Base-by-base conservation (phyloP, 2,797 vertebrate genomes). In the Myiotriccus ornatus region DNA sequence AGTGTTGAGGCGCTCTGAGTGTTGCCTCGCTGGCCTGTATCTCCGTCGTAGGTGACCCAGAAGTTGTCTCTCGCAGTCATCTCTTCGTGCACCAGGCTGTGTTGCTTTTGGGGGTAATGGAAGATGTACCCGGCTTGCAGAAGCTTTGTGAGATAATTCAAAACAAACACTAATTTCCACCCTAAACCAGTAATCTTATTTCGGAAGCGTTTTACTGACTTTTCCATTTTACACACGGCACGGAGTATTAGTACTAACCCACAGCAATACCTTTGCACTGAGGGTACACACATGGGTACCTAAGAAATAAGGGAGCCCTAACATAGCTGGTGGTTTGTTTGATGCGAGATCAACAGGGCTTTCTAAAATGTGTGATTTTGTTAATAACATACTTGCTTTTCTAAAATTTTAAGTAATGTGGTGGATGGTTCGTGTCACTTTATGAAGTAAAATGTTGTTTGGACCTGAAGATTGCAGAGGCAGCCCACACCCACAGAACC, bases 241-340 rank as follows among this genome's bases (percentile, higher is more conserved):
- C 17, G 5, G 46, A 53, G 21, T 16, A 3, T 55, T 74, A 12
- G 4, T 39, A 27, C 60, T 64, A 49, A 24, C 37, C 9, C 19
- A 4, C 34, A 46, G 64, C 28, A 16, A 0, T 67, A 28, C 12
- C 17, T 81, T 67, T 24, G 17, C 24, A 1, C 16, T 43, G 62
- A 35, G 21, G 12, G 2, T 20, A 15, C 8, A 2, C 5, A 7
- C 1, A 0, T 47, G 4, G 12, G 1, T 32, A 25, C 7, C 3
- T 4, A 8, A 46, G 59, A 62, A 60, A 59, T 35, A 35, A 57
- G 22, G 37, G 11, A 55, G 7, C 22, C 32, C 43, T 73, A 75
- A 35, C 7, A 2, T 7, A n/a, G 9, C n/a, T 67, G 41, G 7
- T 0, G 1, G 4, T 52, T 74, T 70, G 18, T n/a, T 46, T 47